A percentile compares a stretch with the other conserved stretches of the same genome.
Conservation (phyloP, 2,113 vertebrate species). For the Cheirogaleus medius region DNA sequence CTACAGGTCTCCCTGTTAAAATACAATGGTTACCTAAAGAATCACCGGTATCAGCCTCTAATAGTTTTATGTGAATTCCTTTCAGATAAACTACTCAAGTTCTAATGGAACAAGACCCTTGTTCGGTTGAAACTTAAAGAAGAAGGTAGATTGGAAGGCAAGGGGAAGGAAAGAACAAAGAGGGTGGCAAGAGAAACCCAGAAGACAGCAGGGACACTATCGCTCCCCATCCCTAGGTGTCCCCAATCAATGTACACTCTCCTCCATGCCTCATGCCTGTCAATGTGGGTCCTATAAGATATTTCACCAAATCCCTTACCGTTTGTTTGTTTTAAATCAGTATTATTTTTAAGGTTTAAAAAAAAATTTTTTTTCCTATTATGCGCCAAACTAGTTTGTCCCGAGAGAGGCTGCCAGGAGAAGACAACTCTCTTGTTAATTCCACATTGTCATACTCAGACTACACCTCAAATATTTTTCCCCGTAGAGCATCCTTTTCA, state of each 20-base stretch:
- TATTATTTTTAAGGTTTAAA: background rate
- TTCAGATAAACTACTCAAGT: background rate
- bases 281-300: background rate
- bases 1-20: background rate
- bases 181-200: background rate
- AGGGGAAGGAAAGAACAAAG: background rate
- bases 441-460: background rate
- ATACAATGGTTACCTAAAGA: background rate
- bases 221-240: background rate
- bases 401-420: background rate
- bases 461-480: background rate
- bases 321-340: background rate
- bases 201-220: background rate
- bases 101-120: background rate
- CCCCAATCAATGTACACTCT: background rate
- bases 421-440: background rate
- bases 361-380: background rate
- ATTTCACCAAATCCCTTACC: background rate
- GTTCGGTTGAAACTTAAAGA: background rate
- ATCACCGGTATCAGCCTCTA: background rate
- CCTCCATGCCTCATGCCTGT: background rate
- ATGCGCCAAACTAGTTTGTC: background rate
- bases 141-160: background rate
- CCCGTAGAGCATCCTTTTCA: background rate
- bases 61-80: background rate